A percentile compares a stretch with the other conserved stretches of the same genome.
Evolutionary conservation across 2,888 invertebrate species (phyloP).

Genomic region (Crioceris asparagi): DNA sequence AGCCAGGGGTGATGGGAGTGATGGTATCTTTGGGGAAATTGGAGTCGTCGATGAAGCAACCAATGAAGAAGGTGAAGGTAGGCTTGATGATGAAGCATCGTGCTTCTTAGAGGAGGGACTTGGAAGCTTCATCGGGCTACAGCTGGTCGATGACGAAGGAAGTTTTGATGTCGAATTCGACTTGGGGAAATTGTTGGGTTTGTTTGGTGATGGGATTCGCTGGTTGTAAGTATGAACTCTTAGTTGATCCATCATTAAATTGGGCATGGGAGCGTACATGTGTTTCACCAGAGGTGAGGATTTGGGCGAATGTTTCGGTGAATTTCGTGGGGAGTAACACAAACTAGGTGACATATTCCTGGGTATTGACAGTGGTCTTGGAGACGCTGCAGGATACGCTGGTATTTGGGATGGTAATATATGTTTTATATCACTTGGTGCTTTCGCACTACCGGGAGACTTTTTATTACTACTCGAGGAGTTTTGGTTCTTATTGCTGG

Average conservation of each 20-base stretch:
- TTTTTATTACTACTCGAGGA: conserved; percentile 1
- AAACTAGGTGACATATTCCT: conserved; percentile 12
- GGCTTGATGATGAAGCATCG: neutral
- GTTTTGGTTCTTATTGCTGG: conserved; percentile 7
- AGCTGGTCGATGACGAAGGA: conserved; percentile 8
- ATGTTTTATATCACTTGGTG: too few relatives aligned
- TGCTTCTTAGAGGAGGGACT: conserved; percentile 8
- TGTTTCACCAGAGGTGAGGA: conserved; percentile 25
- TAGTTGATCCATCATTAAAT: conserved; percentile 15
- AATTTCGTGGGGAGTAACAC: conserved; percentile 15
- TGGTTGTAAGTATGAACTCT: conserved; percentile 12
- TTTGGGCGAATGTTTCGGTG: conserved; percentile 25
- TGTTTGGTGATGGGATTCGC: conserved; percentile 14
- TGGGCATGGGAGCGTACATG: conserved; percentile 22
- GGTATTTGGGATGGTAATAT: too few relatives aligned
- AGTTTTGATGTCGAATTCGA: conserved; percentile 12
- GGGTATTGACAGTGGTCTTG: conserved; percentile 12
- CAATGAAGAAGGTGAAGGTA: conserved; percentile 6
- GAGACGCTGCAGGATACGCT: conserved; percentile 12
- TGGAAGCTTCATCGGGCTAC: neutral
- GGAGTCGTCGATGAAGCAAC: conserved; percentile 2
- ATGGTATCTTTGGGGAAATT: conserved; percentile 4
- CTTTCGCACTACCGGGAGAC: too few relatives aligned
- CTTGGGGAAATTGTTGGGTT: conserved; percentile 8
- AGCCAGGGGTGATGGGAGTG: conserved; percentile 1